Base-by-base conservation (phyloP, 2,797 vertebrate species). In the Pangasius sanitwongsei region DNA sequence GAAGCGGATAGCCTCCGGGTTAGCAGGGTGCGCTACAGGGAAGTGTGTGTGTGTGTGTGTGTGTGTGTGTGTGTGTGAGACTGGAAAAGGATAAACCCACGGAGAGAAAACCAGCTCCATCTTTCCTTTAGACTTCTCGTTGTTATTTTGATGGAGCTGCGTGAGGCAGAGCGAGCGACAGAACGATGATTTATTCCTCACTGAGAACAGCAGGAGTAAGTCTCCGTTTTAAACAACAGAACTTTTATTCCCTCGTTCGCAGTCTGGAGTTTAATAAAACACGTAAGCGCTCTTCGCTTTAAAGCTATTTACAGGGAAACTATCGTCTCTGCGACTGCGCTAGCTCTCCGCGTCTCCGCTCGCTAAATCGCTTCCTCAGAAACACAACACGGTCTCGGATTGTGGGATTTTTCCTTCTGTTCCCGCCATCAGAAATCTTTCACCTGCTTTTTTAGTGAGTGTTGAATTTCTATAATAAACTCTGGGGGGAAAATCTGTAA, bases 221-320 rank as follows among this genome's bases (percentile, higher is more conserved):
- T 59, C 31, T 59, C 25, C 34, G 28, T 74, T 59, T 83, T 31
- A 70, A 87, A 87, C 59, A 37, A 4, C 25, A 78, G n/a, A 1
- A n/a, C 80, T 44, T 61, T 31, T 50, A 83, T 59, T 63, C 37
- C 81, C 81, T 53, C 55, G 44, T 48, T 88, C 18, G 69, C 78
- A 31, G 48, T 11, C 63, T 55, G 23, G 37, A 31, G 41, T 44
- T 84, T 28, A 67, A 18, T 28, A 67, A 63, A 84, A 85, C 9
- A 11, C n/a, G 15, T 1, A 80, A 57, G n/a, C 16, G 7, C n/a
- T 1, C n/a, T 1, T 20, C 77, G 11, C n/a, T 57, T 57, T 55
- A 57, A 20, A 53, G 57, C 72, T 6, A 0, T 77, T 77, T 63
- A 61, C 81, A 83, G 55, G 81, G 7, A 44, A 63, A 63, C 37